Conservation (phyloP, 35 echinoderm and acorn worm genomes). For the Eucidaris tribuloides region DNA sequence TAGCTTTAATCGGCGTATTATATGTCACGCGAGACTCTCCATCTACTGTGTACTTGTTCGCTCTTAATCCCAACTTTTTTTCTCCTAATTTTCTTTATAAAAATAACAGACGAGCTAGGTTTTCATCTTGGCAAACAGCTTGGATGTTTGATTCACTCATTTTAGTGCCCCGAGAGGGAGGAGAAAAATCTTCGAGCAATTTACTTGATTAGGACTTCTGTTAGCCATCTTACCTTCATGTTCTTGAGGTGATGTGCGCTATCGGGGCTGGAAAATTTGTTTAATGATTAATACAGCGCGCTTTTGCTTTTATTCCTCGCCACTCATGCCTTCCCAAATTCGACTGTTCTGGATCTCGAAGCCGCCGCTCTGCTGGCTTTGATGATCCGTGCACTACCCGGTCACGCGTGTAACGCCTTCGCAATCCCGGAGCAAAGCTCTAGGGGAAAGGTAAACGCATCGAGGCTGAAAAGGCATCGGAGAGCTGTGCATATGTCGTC, state of each 20-base stretch:
- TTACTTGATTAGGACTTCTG: constrained; percentile 21
- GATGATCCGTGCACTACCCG: background rate
- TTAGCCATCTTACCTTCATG: constrained; percentile 16
- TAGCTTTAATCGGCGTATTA: too few species aligned
- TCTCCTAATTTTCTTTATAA: too few species aligned
- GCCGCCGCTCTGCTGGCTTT: background rate
- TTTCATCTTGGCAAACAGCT: too few species aligned
- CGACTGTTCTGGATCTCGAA: background rate
- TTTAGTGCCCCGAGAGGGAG: background rate
- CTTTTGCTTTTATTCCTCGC: constrained; percentile 4
- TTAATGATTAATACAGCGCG: constrained; percentile 25
- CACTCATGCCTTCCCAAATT: background rate
- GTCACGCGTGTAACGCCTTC: constrained; percentile 20
- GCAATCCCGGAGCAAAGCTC: background rate
- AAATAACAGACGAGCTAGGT: too few species aligned
- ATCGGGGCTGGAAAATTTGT: constrained; percentile 20
- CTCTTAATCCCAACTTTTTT: too few species aligned
- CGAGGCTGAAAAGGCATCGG: background rate
- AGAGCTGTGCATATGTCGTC: too few species aligned
- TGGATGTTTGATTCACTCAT: too few species aligned
- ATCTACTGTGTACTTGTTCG: too few species aligned
- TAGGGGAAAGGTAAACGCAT: background rate
- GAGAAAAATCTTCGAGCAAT: constrained; percentile 6
- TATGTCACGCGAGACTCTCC: too few species aligned
- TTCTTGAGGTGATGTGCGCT: background rate